Conservation (phyloP, 2,797 vertebrate species). For the Rhynchonycteris naso region DNA sequence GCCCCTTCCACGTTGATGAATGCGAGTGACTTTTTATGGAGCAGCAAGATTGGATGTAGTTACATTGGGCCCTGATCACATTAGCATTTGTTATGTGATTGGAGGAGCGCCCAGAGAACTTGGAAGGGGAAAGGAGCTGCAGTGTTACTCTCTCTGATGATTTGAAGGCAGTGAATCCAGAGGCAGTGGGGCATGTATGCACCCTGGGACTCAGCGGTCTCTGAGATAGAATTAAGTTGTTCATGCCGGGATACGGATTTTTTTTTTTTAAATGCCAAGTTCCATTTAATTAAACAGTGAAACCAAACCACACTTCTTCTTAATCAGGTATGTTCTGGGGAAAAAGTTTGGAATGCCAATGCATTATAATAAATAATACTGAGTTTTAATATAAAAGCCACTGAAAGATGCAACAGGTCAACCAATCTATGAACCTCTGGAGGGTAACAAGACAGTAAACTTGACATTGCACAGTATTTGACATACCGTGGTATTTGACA, state of each 20-base stretch:
- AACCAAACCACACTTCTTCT: constrained; percentile 46
- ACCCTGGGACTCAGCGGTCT: not conserved
- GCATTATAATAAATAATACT: constrained; percentile 10
- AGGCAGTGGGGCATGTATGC: not conserved
- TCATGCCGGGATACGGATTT: constrained; percentile 56
- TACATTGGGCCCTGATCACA: not conserved
- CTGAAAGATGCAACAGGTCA: constrained; percentile 81
- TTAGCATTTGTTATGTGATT: not conserved
- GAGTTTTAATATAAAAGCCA: constrained; percentile 73
- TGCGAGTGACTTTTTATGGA: not conserved
- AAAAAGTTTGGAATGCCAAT: constrained; percentile 20
- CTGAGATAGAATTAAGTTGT: constrained; percentile 51
- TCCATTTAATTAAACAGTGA: constrained; percentile 68
- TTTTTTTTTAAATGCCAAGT: constrained; percentile 70
- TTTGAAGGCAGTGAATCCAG: not conserved
- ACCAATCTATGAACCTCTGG: constrained; percentile 84
- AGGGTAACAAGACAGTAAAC: constrained; percentile 85
- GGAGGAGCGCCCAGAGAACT: constrained; percentile 9
- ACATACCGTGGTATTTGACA: constrained; percentile 87
- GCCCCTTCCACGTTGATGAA: not conserved
- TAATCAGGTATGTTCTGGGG: constrained; percentile 36
- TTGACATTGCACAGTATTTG: constrained; percentile 86
- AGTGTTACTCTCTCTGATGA: constrained; percentile 3
- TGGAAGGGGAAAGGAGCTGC: not conserved
- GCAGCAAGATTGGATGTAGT: not conserved